These are phyloP conservation scores for Altica lythri DNA, from an alignment of 2,888 invertebrate species.

Conservation along the genomic window DNA sequence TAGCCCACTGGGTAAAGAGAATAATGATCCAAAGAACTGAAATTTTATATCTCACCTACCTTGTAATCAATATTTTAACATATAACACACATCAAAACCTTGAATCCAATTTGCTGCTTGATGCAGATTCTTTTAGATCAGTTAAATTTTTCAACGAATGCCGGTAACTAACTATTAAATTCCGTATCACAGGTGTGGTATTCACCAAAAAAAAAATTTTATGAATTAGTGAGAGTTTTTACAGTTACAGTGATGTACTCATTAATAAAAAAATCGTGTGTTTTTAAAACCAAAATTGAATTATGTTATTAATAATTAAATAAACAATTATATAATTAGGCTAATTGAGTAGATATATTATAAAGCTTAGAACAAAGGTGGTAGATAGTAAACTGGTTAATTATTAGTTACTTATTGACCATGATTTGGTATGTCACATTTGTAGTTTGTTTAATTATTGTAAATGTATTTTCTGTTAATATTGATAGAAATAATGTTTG, in stretches of 20 bases:
- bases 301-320: not conserved
- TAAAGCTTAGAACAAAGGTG: not conserved
- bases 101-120: slow-evolving; percentile 3
- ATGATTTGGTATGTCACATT: not conserved
- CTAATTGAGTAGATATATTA: not conserved
- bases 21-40: slow-evolving; percentile 4
- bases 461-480: not conserved
- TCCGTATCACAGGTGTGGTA: too few relatives aligned
- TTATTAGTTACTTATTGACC: not conserved
- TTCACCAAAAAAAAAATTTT: too few relatives aligned
- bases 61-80: slow-evolving; percentile 16
- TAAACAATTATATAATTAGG: not conserved
- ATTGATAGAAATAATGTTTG: slow-evolving; percentile 13
- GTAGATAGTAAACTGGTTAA: not conserved
- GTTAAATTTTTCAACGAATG: slow-evolving; percentile 4
- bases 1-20: slow-evolving; percentile 12
- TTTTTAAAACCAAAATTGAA: not conserved
- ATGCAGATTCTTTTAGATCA: slow-evolving; percentile 5
- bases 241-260: not conserved
- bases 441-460: not conserved
- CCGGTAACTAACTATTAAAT: slow-evolving; percentile 8
- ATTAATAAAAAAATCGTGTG: not conserved
- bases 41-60: slow-evolving; percentile 10
- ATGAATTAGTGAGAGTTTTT: too few relatives aligned
- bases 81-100: slow-evolving; percentile 7